Base-by-base conservation (phyloP, 2,888 invertebrate species). In the Cerastis rubricosa region DNA sequence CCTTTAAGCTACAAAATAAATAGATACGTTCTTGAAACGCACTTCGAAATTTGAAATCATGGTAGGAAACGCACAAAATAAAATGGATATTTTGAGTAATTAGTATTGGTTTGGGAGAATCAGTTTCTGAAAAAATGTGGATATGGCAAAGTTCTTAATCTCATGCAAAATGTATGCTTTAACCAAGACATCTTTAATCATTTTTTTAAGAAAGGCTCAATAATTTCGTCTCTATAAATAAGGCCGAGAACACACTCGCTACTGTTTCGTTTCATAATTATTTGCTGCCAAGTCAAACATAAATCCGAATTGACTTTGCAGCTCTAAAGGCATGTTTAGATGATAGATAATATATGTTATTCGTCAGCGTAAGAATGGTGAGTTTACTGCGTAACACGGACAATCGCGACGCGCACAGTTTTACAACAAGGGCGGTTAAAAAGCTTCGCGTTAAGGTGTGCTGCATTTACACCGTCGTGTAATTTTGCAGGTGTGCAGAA, bases 311-410 rank as follows among this genome's bases (percentile, higher is more conserved):
- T 68, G 67, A 59, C 69, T 76, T 45, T 64, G 64, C 67, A 75
- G 76, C 76, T 81, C 78, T 88, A 91, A 92, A 92, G 89, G 87
- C 85, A 89, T 92, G 92, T 93, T 93, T 91, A 94, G 92, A 93
- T 94, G 91, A 92, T 93, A 92, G 89, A 89, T 90, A 90, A 93
- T 92, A 94, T 93, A 93, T 94, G 93, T 94, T 94, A 94, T 92
- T 92, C 91, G 90, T 90, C 91, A 88, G 91, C 84, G 90, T 88
- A 93, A 94, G 95, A 94, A 96, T 92, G 93, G 93, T 87, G 89
- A 91, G 91, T 93, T 96, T 95, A 96, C 95, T 93, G 96, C 95
- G 96, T 96, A 96, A 96, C 95, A 93, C 96, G 95, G 96, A 96
- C 95, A 95, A 95, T 95, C 92, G 94, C 92, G 91, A 93, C 91